phyloP scores from a whole-genome alignment of 2,113 vertebrate genomes.

The Numida meleagris region DNA sequence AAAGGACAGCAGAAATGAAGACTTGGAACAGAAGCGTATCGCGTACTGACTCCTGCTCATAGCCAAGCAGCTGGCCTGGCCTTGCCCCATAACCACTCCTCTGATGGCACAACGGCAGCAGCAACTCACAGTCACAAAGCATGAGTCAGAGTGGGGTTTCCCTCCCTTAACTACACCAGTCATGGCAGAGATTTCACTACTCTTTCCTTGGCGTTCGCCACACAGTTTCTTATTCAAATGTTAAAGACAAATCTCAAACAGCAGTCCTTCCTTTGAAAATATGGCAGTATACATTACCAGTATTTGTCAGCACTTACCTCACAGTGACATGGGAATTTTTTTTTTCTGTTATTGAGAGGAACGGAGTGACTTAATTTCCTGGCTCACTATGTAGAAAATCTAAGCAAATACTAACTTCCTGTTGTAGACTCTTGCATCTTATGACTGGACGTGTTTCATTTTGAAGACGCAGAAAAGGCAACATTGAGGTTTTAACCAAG shows the following conservation, averaged over 20 bases:
- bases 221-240: neutral
- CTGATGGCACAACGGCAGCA: neutral
- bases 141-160: neutral
- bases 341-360: neutral
- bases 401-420: neutral
- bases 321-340: neutral
- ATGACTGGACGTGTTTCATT: neutral
- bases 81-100: neutral
- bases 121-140: neutral
- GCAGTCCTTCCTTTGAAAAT: neutral
- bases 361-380: neutral
- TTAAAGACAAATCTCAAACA: neutral
- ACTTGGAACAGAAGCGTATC: neutral
- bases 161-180: neutral
- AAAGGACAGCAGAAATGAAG: neutral
- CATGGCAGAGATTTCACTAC: neutral
- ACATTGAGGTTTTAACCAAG: neutral
- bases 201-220: neutral
- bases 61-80: neutral
- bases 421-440: neutral
- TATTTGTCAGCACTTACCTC: neutral
- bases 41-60: neutral
- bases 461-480: neutral
- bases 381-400: neutral
- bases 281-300: neutral